Evolutionary conservation across 2,888 invertebrate genomes (phyloP).

Genomic region (Cantharis rufa): DNA sequence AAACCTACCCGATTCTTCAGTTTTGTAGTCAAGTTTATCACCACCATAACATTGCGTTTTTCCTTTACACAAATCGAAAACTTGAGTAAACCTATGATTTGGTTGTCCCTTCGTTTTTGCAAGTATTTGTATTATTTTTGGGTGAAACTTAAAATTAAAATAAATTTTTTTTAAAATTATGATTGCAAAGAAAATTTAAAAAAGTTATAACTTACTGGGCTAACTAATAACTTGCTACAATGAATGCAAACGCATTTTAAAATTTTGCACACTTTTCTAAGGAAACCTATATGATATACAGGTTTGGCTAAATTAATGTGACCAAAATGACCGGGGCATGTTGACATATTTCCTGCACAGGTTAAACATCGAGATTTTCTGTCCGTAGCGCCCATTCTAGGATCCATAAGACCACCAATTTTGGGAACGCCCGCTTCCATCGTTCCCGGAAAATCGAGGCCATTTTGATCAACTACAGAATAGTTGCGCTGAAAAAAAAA

Average conservation of each 20-base stretch:
- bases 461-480: constrained; percentile 93
- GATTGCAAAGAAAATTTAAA: constrained; percentile 13
- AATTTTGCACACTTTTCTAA: constrained; percentile 96
- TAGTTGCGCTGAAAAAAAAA: constrained; percentile 79
- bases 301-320: constrained; percentile 98
- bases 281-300: constrained; percentile 97
- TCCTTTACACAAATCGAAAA: constrained; percentile 95
- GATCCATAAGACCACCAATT: constrained; percentile 98
- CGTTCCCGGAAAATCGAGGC: constrained; percentile 94
- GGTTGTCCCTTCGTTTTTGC: constrained; percentile 96
- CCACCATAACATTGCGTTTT: constrained; percentile 98
- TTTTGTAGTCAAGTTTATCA: constrained; percentile 94
- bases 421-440: constrained; percentile 99
- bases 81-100: constrained; percentile 89
- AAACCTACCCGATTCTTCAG: constrained; percentile 58
- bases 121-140: constrained; percentile 92
- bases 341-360: constrained; percentile 96
- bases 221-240: constrained; percentile 95
- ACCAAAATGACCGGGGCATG: constrained; percentile 99
- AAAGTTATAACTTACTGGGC: constrained; percentile 74
- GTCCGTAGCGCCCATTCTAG: constrained; percentile 97
- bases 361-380: constrained; percentile 91
- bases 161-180: too few relatives aligned
- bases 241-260: constrained; percentile 99
- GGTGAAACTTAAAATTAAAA: constrained; percentile 68